Percentiles rank a stretch among this genome's conserved stretches.
Evolutionary conservation across 2,797 vertebrate species (phyloP).

Genomic region (Masticophis lateralis): DNA sequence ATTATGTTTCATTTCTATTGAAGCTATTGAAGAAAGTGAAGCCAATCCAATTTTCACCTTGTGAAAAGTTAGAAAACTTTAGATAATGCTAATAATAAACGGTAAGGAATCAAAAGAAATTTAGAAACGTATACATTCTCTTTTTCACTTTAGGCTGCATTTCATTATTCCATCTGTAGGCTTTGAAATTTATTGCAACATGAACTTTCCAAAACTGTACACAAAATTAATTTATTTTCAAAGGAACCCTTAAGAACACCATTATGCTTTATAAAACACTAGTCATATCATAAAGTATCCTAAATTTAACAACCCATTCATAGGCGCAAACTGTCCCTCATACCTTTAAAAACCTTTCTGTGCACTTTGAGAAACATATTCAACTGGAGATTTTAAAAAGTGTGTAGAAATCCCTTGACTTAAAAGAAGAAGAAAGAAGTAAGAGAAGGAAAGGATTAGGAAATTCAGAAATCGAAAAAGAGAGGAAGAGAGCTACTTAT

Average conservation of each 20-base stretch:
- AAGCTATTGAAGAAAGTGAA: neutral
- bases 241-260: neutral
- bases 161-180: neutral
- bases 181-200: neutral
- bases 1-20: neutral
- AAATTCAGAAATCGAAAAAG: neutral
- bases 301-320: neutral
- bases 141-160: neutral
- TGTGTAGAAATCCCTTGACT: neutral
- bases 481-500: neutral
- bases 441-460: neutral
- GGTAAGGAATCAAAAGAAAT: neutral
- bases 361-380: neutral
- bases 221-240: neutral
- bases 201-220: neutral
- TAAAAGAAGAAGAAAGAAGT: neutral
- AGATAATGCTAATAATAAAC: neutral
- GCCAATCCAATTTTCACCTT: neutral
- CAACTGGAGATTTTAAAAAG: neutral
- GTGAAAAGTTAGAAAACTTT: neutral
- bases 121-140: neutral
- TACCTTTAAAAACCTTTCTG: neutral
- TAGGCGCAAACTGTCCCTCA: neutral
- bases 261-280: neutral
- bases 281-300: neutral